Evolutionary conservation across 2,797 vertebrate genomes (phyloP).

Genomic region (Carduelis carduelis): DNA sequence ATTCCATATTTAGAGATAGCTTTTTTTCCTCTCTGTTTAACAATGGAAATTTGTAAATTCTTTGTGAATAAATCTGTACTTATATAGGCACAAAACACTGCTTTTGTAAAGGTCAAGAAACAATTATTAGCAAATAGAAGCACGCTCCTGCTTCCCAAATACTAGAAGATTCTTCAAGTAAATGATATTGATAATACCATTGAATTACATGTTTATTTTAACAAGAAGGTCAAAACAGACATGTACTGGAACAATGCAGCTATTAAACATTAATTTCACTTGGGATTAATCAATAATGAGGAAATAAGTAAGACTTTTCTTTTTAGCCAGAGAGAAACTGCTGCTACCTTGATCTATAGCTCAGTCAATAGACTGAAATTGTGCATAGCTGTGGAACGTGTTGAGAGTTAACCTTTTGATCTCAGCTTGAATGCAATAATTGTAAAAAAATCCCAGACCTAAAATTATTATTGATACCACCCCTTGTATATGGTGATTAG

Average conservation of each 20-base stretch:
- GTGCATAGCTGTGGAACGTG: background rate
- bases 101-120: background rate
- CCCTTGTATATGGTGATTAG: conserved; percentile 11
- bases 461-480: conserved; percentile 24
- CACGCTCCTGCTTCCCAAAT: background rate
- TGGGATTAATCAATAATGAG: background rate
- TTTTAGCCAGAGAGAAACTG: conserved; percentile 29
- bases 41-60: background rate
- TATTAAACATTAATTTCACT: conserved; percentile 58
- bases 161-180: background rate
- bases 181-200: conserved; percentile 2
- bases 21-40: background rate
- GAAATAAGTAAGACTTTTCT: conserved; percentile 19
- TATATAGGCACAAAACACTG: background rate
- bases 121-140: background rate
- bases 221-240: conserved; percentile 29
- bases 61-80: background rate
- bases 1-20: background rate
- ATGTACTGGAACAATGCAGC: conserved; percentile 13
- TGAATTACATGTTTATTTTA: conserved; percentile 52
- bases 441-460: background rate
- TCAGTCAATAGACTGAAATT: conserved; percentile 58
- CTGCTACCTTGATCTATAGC: conserved; percentile 14
- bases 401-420: conserved; percentile 35
- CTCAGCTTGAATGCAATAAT: conserved; percentile 23